phyloP scores from a whole-genome alignment of 2,113 vertebrate genomes.

The Gymnocephalus cernua region DNA sequence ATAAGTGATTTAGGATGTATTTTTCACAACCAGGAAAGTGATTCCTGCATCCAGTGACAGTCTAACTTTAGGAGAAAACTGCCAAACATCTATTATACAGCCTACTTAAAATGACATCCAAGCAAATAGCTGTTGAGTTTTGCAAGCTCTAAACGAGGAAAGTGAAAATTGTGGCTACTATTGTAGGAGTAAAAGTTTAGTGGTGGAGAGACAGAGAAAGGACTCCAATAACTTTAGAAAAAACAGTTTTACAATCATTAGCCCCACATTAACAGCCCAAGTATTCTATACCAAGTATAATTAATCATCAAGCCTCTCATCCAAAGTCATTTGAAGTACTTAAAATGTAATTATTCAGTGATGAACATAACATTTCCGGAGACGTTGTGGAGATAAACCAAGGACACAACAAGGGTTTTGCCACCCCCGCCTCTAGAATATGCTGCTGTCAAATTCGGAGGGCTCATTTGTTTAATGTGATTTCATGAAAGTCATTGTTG shows the following conservation, averaged over 20 bases:
- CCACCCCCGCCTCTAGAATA: slow-evolving; percentile 58
- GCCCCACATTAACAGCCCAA: slow-evolving; percentile 66
- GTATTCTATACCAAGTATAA: slow-evolving; percentile 66
- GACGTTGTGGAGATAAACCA: slow-evolving; percentile 62
- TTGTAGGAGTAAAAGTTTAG: slow-evolving; percentile 25
- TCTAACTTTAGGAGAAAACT: slow-evolving; percentile 12
- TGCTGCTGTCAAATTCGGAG: slow-evolving; percentile 61
- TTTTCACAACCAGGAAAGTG: neutral
- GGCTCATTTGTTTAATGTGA: slow-evolving; percentile 78
- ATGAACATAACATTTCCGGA: slow-evolving; percentile 77
- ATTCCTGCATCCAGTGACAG: neutral
- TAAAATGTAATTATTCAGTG: slow-evolving; percentile 82
- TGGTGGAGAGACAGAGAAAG: neutral
- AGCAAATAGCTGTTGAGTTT: neutral
- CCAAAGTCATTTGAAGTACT: slow-evolving; percentile 78
- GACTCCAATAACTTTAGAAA: slow-evolving; percentile 35
- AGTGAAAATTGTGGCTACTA: neutral
- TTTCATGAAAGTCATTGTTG: slow-evolving; percentile 68
- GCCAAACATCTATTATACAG: neutral
- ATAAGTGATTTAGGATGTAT: neutral
- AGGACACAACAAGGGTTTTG: slow-evolving; percentile 53
- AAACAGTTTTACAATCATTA: slow-evolving; percentile 65
- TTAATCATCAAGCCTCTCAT: slow-evolving; percentile 79
- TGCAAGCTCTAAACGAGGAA: neutral
- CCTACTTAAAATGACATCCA: neutral